Base-by-base conservation (phyloP, 2,888 invertebrate genomes). In the Tetragonula carbonaria region DNA sequence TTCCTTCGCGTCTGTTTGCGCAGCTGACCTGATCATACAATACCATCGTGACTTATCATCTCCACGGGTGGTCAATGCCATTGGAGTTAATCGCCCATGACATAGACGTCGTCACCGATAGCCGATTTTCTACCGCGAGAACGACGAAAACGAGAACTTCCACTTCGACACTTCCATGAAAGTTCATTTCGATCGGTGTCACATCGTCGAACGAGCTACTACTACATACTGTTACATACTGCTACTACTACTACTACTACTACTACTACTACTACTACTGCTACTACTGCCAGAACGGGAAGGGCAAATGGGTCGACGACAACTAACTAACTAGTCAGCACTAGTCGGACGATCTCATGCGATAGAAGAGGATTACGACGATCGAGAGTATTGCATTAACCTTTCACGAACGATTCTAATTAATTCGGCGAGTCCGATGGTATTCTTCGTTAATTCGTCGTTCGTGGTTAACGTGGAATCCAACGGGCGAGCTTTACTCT, bases 271-370 rank as follows among this genome's bases (percentile, higher is more conserved):
- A 87, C 67, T 88, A 86, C 84, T 86, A 87, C 82, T 88, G 87
- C 87, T 88, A 88, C 76, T 90, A 91, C 90, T 91, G 91, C 91
- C 91, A 92, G 89, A 91, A 86, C 75, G 87, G 88, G 87, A 87
- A 78, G 85, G 86, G 83, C 85, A 82, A 72, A 77, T 83, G 90
- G 87, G 85, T 90, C 88, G 88, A 77, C 81, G 86, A 45, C n/a
- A 74, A 80, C 57, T 82, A 88, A 80, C 57, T 82, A 88, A 74
- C 89, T 90, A 90, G 86, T 85, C 88, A 86, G 59, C 72, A 74
- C 82, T 89, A 86, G 89, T 86, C 88, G 65, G n/a, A 74, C 59
- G 80, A 79, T 80, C 79, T 84, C 73, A 70, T 72, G 65, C 66
- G 65, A 45, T 28, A 57, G 50, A 71, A 51, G 50, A 2, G 38